Conservation (phyloP, 2,113 vertebrate genomes). For the Hippocampus barbouri region DNA sequence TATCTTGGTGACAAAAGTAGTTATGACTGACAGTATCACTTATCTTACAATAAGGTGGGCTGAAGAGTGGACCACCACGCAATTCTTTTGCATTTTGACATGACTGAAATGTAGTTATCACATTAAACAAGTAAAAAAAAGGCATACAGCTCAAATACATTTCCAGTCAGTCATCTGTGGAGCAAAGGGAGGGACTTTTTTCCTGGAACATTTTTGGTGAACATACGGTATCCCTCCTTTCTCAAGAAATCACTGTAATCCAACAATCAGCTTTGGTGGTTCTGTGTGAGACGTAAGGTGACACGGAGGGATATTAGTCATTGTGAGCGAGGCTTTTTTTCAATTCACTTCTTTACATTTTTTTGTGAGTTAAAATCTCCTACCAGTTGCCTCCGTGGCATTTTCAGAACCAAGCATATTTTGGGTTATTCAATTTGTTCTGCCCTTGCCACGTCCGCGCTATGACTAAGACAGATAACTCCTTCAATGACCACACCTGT, state of each 20-base stretch:
- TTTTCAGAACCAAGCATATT: too few relatives aligned
- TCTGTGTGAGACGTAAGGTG: slow-evolving; percentile 7
- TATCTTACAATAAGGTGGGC: slow-evolving; percentile 16
- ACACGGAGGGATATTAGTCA: not conserved
- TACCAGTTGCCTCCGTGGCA: too few relatives aligned
- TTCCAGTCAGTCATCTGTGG: not conserved
- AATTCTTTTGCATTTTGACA: slow-evolving; percentile 15
- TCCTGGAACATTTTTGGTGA: not conserved
- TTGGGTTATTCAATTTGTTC: too few relatives aligned
- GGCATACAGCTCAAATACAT: not conserved
- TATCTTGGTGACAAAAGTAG: not conserved
- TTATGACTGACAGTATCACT: not conserved
- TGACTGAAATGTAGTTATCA: slow-evolving; percentile 5
- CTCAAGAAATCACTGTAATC: not conserved
- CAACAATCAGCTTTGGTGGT: slow-evolving; percentile 17
- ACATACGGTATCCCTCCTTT: slow-evolving; percentile 11
- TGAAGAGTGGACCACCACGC: not conserved
- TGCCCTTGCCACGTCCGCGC: too few relatives aligned
- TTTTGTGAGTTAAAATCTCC: not conserved
- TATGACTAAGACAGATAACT: too few relatives aligned
- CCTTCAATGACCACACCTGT: too few relatives aligned
- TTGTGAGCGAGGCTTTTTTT: not conserved
- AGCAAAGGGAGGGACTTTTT: slow-evolving; percentile 3
- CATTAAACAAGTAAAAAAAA: not conserved
- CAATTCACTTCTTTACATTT: not conserved